Base-by-base conservation (phyloP, 2,113 vertebrate species). In the Xenus cinereus region DNA sequence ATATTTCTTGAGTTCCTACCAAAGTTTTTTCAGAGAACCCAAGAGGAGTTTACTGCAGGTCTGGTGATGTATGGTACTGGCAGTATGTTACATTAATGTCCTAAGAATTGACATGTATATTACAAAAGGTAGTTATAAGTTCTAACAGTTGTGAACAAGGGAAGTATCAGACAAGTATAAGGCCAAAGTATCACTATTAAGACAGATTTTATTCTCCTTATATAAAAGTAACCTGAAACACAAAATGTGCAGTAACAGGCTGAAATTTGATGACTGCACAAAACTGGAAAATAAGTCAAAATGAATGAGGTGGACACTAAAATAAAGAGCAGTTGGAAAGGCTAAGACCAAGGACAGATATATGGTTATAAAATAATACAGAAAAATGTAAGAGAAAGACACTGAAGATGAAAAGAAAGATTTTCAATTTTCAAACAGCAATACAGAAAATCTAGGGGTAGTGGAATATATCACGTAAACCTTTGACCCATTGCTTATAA, bases 221-320 rank as follows among this genome's bases (percentile, higher is more conserved):
- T 75, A 95, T 89, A 87, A 84, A 93, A 92, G 87, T 95, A 96
- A 92, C 63, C 26, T 46, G 77, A 87, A 97, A 96, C 67, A 92
- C 67, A 86, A 72, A 92, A 93, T 96, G 92, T 96, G 84, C 93
- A 87, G 43, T 96, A 93, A 90, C 64, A 84, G 69, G 73, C 74
- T 88, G 84, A 97, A 97, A 97, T 94, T 71, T 96, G 96, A 97
- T 97, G 96, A 97, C 81, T 94, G 75, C 62, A 96, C 96, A 95
- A 93, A 96, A 94, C 92, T 93, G 89, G 79, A 95, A 95, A 95
- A 94, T 96, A 95, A 96, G 96, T 96, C 94, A 97, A 96, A 96
- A 96, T 87, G 90, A 91, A 87, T 79, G 72, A 93, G 63, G 17
- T 93, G 84, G 92, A 69, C 93, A 93, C 81, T 94, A 94, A 96